phyloP scores from a whole-genome alignment of 2,113 vertebrate species.

The Dipodomys merriami region DNA sequence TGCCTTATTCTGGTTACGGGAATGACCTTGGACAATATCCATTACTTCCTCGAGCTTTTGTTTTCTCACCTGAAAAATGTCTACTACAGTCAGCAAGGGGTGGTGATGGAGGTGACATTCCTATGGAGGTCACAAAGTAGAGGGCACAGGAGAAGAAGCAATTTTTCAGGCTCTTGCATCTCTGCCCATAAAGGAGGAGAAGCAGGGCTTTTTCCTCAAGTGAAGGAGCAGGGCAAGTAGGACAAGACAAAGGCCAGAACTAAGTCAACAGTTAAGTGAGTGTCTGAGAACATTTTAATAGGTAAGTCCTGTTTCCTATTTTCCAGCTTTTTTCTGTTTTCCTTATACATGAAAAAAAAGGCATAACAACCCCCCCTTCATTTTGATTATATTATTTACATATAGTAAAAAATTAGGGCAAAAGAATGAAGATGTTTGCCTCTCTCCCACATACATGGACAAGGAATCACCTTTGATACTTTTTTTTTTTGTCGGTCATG shows the following conservation, averaged over 20 bases:
- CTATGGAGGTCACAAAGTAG: neutral
- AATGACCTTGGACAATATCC: neutral
- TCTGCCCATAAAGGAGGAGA: neutral
- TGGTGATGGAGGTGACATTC: neutral
- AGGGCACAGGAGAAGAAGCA: neutral
- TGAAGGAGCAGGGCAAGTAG: neutral
- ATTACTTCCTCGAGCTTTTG: neutral
- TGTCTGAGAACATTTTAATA: neutral
- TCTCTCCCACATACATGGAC: neutral
- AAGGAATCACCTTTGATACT: neutral
- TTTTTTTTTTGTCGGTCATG: neutral
- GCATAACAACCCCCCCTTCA: neutral
- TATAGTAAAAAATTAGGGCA: neutral
- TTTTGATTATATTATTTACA: slow-evolving; percentile 35
- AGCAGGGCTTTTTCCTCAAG: neutral
- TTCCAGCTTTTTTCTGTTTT: neutral
- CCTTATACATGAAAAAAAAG: too few species aligned
- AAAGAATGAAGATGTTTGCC: neutral
- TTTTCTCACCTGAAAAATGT: slow-evolving; percentile 7
- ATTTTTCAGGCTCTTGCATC: neutral
- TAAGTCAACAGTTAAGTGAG: neutral
- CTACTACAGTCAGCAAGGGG: too few species aligned
- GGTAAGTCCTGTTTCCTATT: neutral
- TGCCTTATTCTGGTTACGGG: neutral
- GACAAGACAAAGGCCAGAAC: neutral